Evolutionary conservation across 2,797 vertebrate genomes (phyloP).

Genomic region (Glyptemys insculpta): DNA sequence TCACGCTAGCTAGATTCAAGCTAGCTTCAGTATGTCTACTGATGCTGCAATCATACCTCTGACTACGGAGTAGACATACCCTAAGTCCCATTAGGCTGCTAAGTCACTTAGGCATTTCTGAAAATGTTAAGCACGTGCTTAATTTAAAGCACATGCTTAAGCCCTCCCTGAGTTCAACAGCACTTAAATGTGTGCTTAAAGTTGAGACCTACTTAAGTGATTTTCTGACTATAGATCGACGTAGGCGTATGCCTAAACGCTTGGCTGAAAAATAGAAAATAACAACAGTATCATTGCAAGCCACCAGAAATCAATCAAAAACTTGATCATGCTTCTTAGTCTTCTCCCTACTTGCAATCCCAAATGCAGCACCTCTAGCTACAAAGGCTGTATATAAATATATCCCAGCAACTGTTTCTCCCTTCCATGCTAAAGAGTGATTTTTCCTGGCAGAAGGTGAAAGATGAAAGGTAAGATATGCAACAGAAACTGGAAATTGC

Average conservation of each 20-base stretch:
- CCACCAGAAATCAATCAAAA: neutral
- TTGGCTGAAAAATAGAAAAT: neutral
- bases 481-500: constrained; percentile 56
- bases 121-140: accelerated
- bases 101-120: neutral
- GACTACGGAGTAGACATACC: neutral
- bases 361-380: neutral
- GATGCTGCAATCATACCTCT: neutral
- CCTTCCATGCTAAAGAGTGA: neutral
- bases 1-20: no score
- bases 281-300: neutral
- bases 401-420: neutral
- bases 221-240: neutral
- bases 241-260: neutral
- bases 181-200: neutral
- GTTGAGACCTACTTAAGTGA: neutral
- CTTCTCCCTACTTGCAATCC: accelerated
- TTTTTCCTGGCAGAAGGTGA: constrained; percentile 2
- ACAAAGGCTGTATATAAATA: neutral
- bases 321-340: neutral
- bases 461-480: constrained; percentile 27
- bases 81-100: neutral
- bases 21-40: no score
- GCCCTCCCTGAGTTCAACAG: neutral
- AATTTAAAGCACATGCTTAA: neutral